Evolutionary conservation across 2,797 vertebrate genomes (phyloP).

Genomic region (Psittacula derbiana): DNA sequence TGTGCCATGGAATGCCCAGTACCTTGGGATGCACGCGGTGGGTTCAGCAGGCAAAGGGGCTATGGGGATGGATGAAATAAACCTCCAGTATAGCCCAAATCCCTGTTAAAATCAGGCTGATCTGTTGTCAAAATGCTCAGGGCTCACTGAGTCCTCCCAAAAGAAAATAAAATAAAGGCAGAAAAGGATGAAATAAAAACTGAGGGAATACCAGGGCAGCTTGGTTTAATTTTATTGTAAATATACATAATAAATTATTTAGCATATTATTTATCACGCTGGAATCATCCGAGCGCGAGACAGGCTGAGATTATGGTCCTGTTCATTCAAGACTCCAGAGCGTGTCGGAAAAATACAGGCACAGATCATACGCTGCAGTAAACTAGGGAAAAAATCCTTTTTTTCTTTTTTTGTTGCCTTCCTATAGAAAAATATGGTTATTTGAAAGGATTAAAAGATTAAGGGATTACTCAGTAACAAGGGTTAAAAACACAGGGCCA

Average conservation of each 20-base stretch:
- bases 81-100: background rate
- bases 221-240: constrained; percentile 3
- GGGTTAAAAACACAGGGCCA: constrained; percentile 41
- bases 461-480: background rate
- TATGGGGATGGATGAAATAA: background rate
- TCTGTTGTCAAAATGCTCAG: background rate
- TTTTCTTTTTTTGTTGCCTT: background rate
- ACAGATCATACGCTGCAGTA: background rate
- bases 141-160: background rate
- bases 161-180: background rate
- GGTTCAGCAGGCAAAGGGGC: background rate
- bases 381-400: background rate
- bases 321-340: background rate
- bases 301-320: background rate
- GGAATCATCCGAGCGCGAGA: background rate
- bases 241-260: background rate
- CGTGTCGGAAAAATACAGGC: background rate
- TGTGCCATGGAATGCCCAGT: background rate
- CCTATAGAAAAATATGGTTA: constrained; percentile 8
- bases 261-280: background rate
- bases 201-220: background rate
- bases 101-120: constrained; percentile 26
- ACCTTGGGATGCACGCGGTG: background rate
- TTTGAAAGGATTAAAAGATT: constrained; percentile 25
- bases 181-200: background rate